Base-by-base conservation (phyloP, 2,888 invertebrate species). In the Ophioninae sp. region DNA sequence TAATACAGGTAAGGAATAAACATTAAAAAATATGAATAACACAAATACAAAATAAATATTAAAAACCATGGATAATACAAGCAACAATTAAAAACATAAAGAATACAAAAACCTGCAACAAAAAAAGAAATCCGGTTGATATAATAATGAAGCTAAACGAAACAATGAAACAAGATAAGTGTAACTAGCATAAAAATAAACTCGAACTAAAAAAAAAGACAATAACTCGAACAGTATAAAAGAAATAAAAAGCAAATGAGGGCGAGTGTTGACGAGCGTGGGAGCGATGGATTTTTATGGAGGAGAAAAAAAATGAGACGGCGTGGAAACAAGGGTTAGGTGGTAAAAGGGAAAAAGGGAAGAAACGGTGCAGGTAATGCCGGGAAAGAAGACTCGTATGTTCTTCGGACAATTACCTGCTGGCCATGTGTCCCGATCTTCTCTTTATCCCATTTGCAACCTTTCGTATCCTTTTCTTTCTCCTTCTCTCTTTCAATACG, bases 331-430 rank as follows among this genome's bases (percentile, higher is more conserved):
- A 30, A 58, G 63, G n/a, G 13, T 51, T 0, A 5, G 2, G 51
- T 2, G 51, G 51, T 51, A 51, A 10, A 51, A 51, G 17, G 17
- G 51, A 67, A 20, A 58, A 65, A 20, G 37, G 22, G 44, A 61
- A 61, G 61, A 67, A 59, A 59, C 65, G 72, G 76, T 77, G 82
- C 37, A 81, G 69, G 73, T 79, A 59, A 41, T 58, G 65, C 76
- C 68, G 79, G 82, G 79, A 73, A 84, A 84, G 82, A 82, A 79
- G 84, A 82, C 82, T 82, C 82, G 76, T 79, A 84, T 81, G 81
- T 81, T 65, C 71, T 81, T 74, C 65, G 58, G 37, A 61, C 78
- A 68, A 64, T 64, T 72, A 74, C 69, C 69, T 37, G 59, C 73
- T 73, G 41, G 72, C 56, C 74, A 68, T 65, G 74, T 74, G 65